Evolutionary conservation across 2,797 vertebrate species (phyloP), one percentile per base, ranked within the genome.

Genomic region (Hemitrygon akajei): DNA sequence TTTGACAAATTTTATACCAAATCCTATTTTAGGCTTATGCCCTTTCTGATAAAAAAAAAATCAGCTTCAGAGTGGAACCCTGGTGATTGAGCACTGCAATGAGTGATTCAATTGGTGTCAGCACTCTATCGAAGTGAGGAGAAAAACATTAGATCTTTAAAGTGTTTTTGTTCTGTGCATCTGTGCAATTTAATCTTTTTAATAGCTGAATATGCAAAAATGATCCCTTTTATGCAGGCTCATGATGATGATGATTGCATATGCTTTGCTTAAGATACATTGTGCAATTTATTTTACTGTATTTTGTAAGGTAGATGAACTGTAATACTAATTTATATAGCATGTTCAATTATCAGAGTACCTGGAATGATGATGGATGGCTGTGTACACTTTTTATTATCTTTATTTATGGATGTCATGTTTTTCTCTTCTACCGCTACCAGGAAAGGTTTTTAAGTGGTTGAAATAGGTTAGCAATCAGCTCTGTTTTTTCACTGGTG

Each of bases 151-250:
- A 71, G 69, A 71, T 94, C 25, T 94, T 94, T 94, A 77, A 94
- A 94, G 93, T 96, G 37, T 75, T 92, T 75, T 92, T 92, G 34
- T 75, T 47, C 40, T 10, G 14, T 22, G 22, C 91, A 75, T 69
- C 69, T 73, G 34, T 73, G 34, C 25, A 22, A 92, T 92, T 27
- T 92, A 75, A 92, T 37, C 37, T 27, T 92, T 92, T 92, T 73
- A 92, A 92, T 47, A 73, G 91, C 91, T 92, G 91, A 73, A 75
- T 75, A 73, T 92, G 91, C 91, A 92, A 56, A 92, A 91, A 73
- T 73, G 11, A 71, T 92, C 91, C 69, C 6, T 56, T 92, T 92
- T 75, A 47, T 75, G 40, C 25, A 5, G 3, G 69, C 37, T 73
- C 91, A 73, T 27, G 69, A 75, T 92, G 37, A 56, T 92, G 91